phyloP scores from a whole-genome alignment of 2,888 invertebrate genomes.

The Leptinotarsa tumamoca region DNA sequence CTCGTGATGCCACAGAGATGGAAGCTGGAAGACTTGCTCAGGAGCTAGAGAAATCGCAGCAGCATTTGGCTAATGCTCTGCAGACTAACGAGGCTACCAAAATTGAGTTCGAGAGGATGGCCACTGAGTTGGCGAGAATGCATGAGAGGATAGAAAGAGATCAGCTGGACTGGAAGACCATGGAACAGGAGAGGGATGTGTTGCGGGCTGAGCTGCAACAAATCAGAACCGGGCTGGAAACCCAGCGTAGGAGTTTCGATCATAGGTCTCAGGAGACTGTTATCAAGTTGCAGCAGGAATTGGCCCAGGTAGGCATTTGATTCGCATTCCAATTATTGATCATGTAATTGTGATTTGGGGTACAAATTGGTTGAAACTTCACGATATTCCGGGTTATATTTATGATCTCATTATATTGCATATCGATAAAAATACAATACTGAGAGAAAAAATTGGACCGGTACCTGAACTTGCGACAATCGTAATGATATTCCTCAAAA shows the following conservation, averaged over 20 bases:
- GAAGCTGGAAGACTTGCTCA: slow-evolving; percentile 87
- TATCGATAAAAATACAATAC: no score
- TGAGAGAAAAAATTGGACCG: no score
- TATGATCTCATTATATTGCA: no score
- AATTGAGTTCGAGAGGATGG: slow-evolving; percentile 88
- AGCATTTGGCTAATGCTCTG: slow-evolving; percentile 85
- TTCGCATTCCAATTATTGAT: no score
- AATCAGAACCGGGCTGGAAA: slow-evolving; percentile 74
- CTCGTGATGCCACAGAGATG: slow-evolving; percentile 85
- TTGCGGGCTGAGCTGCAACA: slow-evolving; percentile 78
- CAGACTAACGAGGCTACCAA: slow-evolving; percentile 86
- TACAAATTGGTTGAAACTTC: no score
- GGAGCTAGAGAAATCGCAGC: slow-evolving; percentile 87
- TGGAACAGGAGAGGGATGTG: slow-evolving; percentile 81
- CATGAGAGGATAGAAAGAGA: slow-evolving; percentile 84
- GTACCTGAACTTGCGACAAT: no score
- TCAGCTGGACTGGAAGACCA: slow-evolving; percentile 75
- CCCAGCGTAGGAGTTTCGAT: slow-evolving; percentile 74
- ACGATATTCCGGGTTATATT: no score
- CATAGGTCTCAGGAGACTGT: slow-evolving; percentile 80
- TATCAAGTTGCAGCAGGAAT: slow-evolving; percentile 79
- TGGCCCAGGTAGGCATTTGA: slow-evolving; percentile 66
- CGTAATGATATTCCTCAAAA: no score
- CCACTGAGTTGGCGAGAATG: slow-evolving; percentile 83
- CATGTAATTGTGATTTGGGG: no score